Evolutionary conservation across 2,888 invertebrate genomes (phyloP).

Genomic region (Malthinus flaveolus): DNA sequence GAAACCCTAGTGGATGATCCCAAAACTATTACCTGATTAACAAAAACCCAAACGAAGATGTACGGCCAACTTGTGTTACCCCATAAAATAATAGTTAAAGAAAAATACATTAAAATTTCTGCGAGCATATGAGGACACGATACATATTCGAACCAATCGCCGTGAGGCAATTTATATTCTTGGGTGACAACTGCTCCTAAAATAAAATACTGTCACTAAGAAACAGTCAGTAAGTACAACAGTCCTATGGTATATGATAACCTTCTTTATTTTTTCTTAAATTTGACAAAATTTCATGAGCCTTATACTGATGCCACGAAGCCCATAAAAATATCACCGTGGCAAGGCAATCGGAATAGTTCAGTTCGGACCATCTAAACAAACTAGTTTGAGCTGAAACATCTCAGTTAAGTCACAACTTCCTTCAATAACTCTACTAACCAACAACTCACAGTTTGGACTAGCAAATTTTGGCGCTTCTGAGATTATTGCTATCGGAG

Average conservation of each 20-base stretch:
- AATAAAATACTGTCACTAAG: neutral
- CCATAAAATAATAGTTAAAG: slow-evolving; percentile 60
- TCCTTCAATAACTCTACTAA: too few relatives aligned
- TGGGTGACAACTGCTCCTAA: slow-evolving; percentile 67
- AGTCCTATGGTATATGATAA: slow-evolving; percentile 33
- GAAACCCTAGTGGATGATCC: neutral
- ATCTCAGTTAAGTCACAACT: too few relatives aligned
- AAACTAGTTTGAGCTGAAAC: neutral
- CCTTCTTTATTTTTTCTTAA: slow-evolving; percentile 75
- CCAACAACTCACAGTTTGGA: too few relatives aligned
- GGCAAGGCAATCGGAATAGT: slow-evolving; percentile 38
- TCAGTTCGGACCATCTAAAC: slow-evolving; percentile 31
- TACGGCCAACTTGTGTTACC: slow-evolving; percentile 71
- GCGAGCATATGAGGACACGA: slow-evolving; percentile 74
- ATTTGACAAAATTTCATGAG: slow-evolving; percentile 75
- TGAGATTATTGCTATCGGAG: slow-evolving; percentile 65
- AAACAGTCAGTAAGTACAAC: too few relatives aligned
- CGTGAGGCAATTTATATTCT: slow-evolving; percentile 74
- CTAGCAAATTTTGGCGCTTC: slow-evolving; percentile 70
- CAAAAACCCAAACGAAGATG: slow-evolving; percentile 73
- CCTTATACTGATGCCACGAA: slow-evolving; percentile 74
- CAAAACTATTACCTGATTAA: slow-evolving; percentile 68
- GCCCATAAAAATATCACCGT: slow-evolving; percentile 67
- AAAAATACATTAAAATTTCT: slow-evolving; percentile 51
- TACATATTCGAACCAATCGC: slow-evolving; percentile 76